These are phyloP conservation scores for Planiliza haematocheilus DNA, from an alignment of 2,113 vertebrate genomes.

Conservation along the genomic window DNA sequence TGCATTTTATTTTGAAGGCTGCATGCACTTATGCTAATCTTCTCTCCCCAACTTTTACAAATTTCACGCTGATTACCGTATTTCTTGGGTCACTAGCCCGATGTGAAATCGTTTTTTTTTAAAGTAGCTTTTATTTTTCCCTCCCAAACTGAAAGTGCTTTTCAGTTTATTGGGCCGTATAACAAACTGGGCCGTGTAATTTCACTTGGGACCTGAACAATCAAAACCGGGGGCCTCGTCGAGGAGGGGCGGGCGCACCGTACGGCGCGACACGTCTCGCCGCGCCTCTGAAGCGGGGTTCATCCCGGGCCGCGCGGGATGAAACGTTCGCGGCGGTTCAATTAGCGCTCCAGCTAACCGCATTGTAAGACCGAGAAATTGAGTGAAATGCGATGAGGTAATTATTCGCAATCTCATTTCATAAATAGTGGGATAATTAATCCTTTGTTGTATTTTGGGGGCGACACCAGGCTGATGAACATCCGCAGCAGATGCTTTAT, in stretches of 20 bases:
- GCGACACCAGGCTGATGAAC: slow-evolving; percentile 45
- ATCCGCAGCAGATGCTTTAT: slow-evolving; percentile 51
- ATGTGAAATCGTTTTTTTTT: slow-evolving; percentile 2
- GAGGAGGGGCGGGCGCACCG: not conserved
- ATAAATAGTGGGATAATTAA: slow-evolving; percentile 35
- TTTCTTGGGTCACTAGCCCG: slow-evolving; percentile 40
- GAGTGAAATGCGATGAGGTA: slow-evolving; percentile 11
- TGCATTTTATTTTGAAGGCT: not conserved
- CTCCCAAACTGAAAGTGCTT: slow-evolving; percentile 21
- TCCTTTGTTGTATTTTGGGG: slow-evolving; percentile 41
- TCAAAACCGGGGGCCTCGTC: slow-evolving; percentile 41
- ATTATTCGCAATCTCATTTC: slow-evolving; percentile 41
- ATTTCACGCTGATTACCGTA: slow-evolving; percentile 13
- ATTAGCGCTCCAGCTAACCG: not conserved
- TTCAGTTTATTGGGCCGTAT: slow-evolving; percentile 55
- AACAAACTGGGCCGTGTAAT: slow-evolving; percentile 52
- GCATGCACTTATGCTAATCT: not conserved
- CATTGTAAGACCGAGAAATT: slow-evolving; percentile 8
- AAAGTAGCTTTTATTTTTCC: slow-evolving; percentile 17
- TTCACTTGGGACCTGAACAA: slow-evolving; percentile 58
- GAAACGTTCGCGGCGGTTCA: slow-evolving; percentile 12
- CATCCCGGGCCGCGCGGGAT: not conserved
- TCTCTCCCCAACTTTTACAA: slow-evolving; percentile 12
- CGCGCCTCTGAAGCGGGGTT: slow-evolving; percentile 8
- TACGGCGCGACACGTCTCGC: not conserved